Percentiles rank a stretch among this genome's conserved stretches.
phyloP scores from a whole-genome alignment of 2,113 vertebrate genomes.

The Ochotona curzoniae region DNA sequence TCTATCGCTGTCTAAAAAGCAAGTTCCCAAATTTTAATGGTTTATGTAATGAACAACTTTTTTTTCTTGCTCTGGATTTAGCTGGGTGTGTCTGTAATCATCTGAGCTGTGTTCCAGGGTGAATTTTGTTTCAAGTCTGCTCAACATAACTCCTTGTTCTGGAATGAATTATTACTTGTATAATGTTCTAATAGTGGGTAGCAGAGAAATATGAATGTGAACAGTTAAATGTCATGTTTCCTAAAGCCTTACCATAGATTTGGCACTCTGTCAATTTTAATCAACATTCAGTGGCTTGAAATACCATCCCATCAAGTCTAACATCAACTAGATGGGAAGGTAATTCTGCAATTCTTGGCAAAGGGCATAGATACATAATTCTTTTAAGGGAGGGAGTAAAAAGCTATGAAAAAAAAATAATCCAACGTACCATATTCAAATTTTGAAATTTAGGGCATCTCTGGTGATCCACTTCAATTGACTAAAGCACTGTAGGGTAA shows the following conservation, averaged over 20 bases:
- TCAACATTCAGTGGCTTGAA: neutral
- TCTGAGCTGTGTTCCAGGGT: neutral
- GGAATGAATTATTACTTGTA: neutral
- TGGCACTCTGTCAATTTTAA: neutral
- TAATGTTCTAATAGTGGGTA: neutral
- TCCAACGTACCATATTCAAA: neutral
- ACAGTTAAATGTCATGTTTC: neutral
- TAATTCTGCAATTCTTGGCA: neutral
- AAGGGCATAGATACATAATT: neutral
- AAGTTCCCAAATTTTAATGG: neutral
- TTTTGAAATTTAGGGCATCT: neutral
- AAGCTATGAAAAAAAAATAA: neutral
- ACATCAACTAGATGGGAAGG: neutral
- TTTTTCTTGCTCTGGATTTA: neutral
- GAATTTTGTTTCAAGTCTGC: neutral
- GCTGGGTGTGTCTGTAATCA: neutral
- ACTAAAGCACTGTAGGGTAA: neutral
- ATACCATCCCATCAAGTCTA: neutral
- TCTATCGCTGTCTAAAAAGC: neutral
- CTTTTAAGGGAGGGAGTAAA: neutral
- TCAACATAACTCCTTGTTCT: neutral
- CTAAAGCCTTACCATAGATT: neutral
- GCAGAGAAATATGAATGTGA: conserved; percentile 7
- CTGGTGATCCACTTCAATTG: neutral
- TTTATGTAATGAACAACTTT: neutral